Evolutionary conservation across 2,113 vertebrate genomes (phyloP), one percentile per base, ranked within the genome.

Genomic region (Proteles cristata): DNA sequence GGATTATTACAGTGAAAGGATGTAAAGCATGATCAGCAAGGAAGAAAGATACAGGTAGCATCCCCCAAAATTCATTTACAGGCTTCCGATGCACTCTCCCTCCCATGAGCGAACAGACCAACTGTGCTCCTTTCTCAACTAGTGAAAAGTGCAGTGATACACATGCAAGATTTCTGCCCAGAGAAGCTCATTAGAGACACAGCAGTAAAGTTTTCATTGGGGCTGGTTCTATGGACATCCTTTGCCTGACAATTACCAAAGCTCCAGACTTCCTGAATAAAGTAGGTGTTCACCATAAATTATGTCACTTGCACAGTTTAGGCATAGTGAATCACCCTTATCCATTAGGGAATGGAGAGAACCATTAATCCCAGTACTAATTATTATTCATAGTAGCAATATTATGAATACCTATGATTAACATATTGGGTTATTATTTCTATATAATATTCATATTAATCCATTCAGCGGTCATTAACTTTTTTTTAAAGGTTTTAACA

Each of bases 181-280:
- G 26, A 33, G 12, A 85, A 90, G 33, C 43, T 12, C 39, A 63
- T 68, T 48, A 58, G 28, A 92, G 31, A 53, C 68, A 81, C 23
- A 58, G n/a, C n/a, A 48, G 6, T 35, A 89, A 89, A 2, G 2
- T 76, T 87, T 89, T 31, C 31, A 90, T 6, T 58, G 17, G 21
- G 8, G n/a, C 45, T 88, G 39, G 5, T 87, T 68, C 90, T 11
- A 4, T 45, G 61, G 50, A 45, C 19, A 95, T 4, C 12, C 10
- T 96, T 58, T 89, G 23, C 28, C 31, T 93, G 17, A 73, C 50
- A 94, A 93, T 71, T 45, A 63, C 4, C n/a, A 88, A 92, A 83
- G 81, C 84, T 90, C 43, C 63, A 84, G 55, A 9, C 15, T 71
- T 50, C 21, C 43, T 90, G 50, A 93, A 53, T 55, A 92, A 7